Evolutionary conservation across 1,140 invertebrate genomes (phyloP).

Genomic region (Schlechtendalia chinensis): DNA sequence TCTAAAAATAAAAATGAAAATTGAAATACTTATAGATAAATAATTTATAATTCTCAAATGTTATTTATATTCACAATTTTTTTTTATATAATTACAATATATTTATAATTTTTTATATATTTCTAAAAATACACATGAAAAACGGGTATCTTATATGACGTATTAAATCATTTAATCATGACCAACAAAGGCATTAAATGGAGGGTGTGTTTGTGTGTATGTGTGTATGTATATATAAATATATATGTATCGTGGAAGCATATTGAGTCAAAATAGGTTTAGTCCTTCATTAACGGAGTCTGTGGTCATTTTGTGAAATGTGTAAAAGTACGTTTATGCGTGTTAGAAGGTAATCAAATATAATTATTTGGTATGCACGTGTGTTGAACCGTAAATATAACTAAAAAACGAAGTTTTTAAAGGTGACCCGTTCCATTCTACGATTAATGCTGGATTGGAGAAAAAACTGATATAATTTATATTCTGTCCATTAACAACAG

Average conservation of each 20-base stretch:
- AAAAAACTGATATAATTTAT: conserved; percentile 42
- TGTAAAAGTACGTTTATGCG: too few relatives aligned
- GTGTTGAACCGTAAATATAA: neutral
- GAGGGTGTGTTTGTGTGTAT: too few relatives aligned
- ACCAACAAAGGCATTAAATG: neutral
- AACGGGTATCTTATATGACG: neutral
- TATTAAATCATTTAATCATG: conserved; percentile 22
- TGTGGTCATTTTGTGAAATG: neutral
- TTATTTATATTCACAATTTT: too few relatives aligned
- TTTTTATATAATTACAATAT: too few relatives aligned
- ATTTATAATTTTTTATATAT: too few relatives aligned
- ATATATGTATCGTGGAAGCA: neutral
- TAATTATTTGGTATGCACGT: conserved; percentile 14
- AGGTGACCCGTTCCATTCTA: neutral
- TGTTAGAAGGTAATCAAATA: conserved; percentile 1
- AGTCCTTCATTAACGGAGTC: neutral
- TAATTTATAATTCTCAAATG: too few relatives aligned
- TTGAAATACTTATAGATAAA: too few relatives aligned
- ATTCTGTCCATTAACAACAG: conserved; percentile 46
- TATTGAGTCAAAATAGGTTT: neutral
- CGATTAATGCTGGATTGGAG: neutral
- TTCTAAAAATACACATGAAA: too few relatives aligned
- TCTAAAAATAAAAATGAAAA: too few relatives aligned
- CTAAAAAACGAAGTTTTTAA: neutral
- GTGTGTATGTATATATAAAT: too few relatives aligned